phyloP scores from a whole-genome alignment of 2,113 vertebrate species.

The Todiramphus saurophagus region DNA sequence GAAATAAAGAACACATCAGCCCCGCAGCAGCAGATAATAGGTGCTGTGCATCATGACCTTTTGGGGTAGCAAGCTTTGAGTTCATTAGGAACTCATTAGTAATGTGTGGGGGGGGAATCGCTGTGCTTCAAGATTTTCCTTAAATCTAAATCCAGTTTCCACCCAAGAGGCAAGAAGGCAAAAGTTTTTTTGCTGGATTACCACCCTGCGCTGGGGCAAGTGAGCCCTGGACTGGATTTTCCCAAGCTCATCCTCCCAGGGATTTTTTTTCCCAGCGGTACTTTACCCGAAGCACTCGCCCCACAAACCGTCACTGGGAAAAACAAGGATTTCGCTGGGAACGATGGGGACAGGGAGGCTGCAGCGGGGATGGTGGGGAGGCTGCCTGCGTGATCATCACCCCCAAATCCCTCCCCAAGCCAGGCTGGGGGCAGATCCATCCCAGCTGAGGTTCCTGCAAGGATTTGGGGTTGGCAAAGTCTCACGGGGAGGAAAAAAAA shows the following conservation, averaged over 20 bases:
- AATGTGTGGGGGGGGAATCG: not conserved
- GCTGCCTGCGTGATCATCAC: not conserved
- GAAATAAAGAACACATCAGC: accelerated
- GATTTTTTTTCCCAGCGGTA: not conserved
- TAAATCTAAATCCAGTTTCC: not conserved
- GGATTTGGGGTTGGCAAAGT: not conserved
- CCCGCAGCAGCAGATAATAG: accelerated
- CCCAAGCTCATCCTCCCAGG: accelerated
- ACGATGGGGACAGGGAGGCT: accelerated
- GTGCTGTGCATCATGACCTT: not conserved
- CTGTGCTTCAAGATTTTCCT: not conserved
- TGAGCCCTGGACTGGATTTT: not conserved
- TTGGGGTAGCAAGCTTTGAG: not conserved
- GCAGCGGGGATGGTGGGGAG: accelerated
- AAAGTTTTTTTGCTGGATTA: not conserved
- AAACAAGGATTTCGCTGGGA: accelerated
- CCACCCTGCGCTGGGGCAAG: not conserved
- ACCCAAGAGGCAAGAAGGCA: not conserved
- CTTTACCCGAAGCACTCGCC: no score
- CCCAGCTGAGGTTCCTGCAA: not conserved
- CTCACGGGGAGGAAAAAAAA: not conserved
- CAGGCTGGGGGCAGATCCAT: not conserved
- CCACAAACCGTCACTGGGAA: not conserved
- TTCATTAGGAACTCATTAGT: not conserved
- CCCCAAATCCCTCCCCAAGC: not conserved